phyloP scores from a whole-genome alignment of 2,888 invertebrate species.

The Muscina levida region DNA sequence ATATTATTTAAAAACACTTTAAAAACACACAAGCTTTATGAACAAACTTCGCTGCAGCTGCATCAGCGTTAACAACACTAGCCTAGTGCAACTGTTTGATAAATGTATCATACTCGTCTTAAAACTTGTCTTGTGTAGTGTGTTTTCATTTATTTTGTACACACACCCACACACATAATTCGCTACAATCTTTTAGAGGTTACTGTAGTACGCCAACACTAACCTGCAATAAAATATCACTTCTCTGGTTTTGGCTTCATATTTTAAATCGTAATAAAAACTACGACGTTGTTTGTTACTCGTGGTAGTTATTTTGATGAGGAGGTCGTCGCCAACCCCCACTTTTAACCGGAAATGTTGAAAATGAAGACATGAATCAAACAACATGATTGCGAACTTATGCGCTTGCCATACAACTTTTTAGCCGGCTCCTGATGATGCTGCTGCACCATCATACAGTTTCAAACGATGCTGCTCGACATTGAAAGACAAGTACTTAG shows the following conservation, averaged over 20 bases:
- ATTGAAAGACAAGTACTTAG: background rate
- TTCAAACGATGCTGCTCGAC: background rate
- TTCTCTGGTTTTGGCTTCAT: background rate
- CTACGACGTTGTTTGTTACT: slow-evolving; percentile 1
- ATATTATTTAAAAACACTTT: too few species aligned
- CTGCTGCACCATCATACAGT: background rate
- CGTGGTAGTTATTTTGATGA: slow-evolving; percentile 19
- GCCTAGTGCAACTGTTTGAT: too few species aligned
- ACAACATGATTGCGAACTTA: slow-evolving; percentile 40
- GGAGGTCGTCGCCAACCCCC: background rate
- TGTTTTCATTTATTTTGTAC: too few species aligned
- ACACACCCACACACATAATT: too few species aligned
- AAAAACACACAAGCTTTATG: too few species aligned
- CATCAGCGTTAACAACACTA: too few species aligned
- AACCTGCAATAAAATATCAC: background rate
- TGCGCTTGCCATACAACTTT: background rate
- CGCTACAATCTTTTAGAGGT: background rate
- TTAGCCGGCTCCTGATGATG: background rate
- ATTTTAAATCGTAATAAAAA: slow-evolving; percentile 5
- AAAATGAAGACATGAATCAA: slow-evolving; percentile 39
- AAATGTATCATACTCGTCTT: too few species aligned
- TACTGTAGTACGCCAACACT: background rate
- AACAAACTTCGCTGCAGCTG: too few species aligned
- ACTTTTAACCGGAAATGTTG: slow-evolving; percentile 48
- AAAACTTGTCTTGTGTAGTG: too few species aligned